Evolutionary conservation across 1,140 invertebrate species (phyloP), one percentile per base, ranked within the genome.

Genomic region (Drosophila nigromelanica): DNA sequence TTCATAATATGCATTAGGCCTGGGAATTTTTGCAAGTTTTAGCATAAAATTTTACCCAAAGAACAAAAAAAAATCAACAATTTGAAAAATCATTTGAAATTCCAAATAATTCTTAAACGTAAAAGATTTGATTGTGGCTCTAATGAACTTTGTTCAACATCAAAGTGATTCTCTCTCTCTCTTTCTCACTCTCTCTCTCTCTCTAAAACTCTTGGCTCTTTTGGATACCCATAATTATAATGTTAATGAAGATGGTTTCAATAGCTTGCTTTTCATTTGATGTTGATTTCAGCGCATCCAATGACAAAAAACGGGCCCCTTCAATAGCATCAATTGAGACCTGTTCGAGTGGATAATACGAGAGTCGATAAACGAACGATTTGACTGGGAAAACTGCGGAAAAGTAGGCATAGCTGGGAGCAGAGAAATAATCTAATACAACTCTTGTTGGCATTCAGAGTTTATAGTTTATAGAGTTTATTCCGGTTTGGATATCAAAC

Each of bases 11-110:
- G 50, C 45, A 45, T 43, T 66, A 40, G 67, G 80, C 80, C 63
- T 79, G 80, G 81, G 59, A 73, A 69, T 69, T 85, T 81, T 71
- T 77, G 83, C 82, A 79, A 78, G 74, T 76, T 86, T 78, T 70
- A 87, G 78, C 82, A 87, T 47, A 86, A 86, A 85, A 58, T 30
- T 42, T 42, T 40, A 21, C 27, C n/a, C 5, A 21, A 45, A 52
- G 18, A 8, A 21, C 3, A 30, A 56, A 40, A 47, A 37, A 30
- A 18, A 18, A 10, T 8, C 18, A 56, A 47, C 1, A 5, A 11
- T 21, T 4, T 11, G 21, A 67, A 40, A n/a, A 35, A 8, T 35
- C 8, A 35, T 35, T 35, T n/a, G 6, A 50, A 30, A 27, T 27
- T 50, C 3, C 5, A 48, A 48, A 47, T 21, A 5, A n/a, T 33